Conservation (phyloP, 2,113 vertebrate species). For the Engraulis encrasicolus region DNA sequence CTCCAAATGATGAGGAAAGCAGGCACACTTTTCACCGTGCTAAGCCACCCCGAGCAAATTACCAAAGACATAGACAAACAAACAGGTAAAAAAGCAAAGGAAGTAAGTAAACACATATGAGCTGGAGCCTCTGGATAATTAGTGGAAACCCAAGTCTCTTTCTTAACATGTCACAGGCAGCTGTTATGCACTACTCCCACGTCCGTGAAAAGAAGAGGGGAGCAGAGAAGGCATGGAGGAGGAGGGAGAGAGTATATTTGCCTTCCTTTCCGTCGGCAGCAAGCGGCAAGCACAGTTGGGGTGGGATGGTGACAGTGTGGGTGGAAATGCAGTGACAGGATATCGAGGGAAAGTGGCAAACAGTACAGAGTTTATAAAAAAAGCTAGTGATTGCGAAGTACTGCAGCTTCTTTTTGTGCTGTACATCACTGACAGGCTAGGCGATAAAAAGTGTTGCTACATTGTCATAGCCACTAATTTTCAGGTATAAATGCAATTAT, state of each 20-base stretch:
- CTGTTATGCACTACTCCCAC: background rate
- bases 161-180: too few species aligned
- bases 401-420: too few species aligned
- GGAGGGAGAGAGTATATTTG: background rate
- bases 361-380: background rate
- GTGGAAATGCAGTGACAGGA: background rate
- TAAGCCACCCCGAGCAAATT: background rate
- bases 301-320: background rate
- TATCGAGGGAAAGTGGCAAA: background rate
- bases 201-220: background rate
- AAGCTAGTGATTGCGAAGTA: too few species aligned
- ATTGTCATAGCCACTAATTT: too few species aligned
- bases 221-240: background rate
- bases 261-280: background rate
- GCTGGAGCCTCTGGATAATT: too few species aligned
- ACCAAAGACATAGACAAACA: background rate
- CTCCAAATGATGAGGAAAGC: background rate
- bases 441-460: too few species aligned
- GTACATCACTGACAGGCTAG: constrained; percentile 62
- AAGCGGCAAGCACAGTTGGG: too few species aligned
- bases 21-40: background rate
- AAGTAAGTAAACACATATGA: too few species aligned
- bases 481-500: too few species aligned
- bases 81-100: too few species aligned
- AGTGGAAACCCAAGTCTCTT: too few species aligned